These are phyloP conservation scores for Mycetomoellerius zeteki DNA, from an alignment of 1,140 invertebrate genomes.

Conservation along the genomic window DNA sequence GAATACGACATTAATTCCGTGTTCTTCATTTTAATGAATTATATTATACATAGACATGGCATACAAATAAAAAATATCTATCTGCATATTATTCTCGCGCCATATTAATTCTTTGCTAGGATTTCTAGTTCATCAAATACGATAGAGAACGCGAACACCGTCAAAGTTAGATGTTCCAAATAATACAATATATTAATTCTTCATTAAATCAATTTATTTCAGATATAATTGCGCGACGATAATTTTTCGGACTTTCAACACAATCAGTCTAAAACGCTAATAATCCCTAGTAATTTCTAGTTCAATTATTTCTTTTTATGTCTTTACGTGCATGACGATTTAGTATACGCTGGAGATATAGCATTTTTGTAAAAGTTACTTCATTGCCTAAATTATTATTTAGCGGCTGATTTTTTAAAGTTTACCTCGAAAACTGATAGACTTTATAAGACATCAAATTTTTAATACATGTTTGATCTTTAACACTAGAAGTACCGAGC, in stretches of 20 bases:
- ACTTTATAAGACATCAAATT: not conserved
- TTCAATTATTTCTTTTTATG: not conserved
- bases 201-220: too few species aligned
- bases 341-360: not conserved
- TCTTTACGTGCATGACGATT: not conserved
- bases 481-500: too few species aligned
- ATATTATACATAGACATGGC: not conserved
- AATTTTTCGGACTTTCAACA: too few species aligned
- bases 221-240: too few species aligned
- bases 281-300: not conserved
- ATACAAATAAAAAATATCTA: not conserved
- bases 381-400: not conserved
- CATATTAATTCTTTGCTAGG: constrained; percentile 9
- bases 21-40: constrained; percentile 53
- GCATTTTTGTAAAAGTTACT: not conserved
- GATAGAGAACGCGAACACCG: too few species aligned
- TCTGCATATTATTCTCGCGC: not conserved
- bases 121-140: not conserved
- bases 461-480: not conserved
- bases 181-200: too few species aligned
- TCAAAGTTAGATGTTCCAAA: too few species aligned
- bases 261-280: too few species aligned
- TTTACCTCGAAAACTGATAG: not conserved
- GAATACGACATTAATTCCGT: constrained; percentile 71
- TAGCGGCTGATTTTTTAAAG: not conserved